phyloP scores from a whole-genome alignment of 2,797 vertebrate species.

The Notamacropus eugenii region DNA sequence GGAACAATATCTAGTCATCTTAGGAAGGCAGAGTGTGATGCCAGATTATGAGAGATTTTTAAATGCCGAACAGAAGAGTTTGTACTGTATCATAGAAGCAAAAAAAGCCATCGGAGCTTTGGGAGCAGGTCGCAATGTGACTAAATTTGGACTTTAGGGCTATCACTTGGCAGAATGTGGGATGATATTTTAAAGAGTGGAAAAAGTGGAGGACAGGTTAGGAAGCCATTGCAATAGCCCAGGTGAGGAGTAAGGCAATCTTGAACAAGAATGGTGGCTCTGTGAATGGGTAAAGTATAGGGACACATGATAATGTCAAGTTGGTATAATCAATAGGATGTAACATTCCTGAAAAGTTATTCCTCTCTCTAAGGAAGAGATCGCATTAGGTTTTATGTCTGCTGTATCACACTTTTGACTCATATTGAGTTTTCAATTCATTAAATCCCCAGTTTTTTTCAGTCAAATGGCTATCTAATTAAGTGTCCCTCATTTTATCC shows the following conservation, averaged over 20 bases:
- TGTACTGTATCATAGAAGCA: neutral
- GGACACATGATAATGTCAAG: neutral
- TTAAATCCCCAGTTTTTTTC: neutral
- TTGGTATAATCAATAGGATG: neutral
- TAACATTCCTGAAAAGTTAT: neutral
- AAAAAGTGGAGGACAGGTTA: neutral
- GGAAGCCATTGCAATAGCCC: neutral
- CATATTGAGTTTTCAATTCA: neutral
- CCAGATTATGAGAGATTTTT: neutral
- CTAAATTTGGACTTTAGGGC: neutral
- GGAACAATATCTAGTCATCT: neutral
- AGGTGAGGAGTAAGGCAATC: neutral
- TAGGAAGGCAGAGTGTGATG: neutral
- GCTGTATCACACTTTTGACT: neutral
- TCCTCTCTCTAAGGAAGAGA: neutral
- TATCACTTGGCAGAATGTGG: neutral
- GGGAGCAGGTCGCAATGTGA: neutral
- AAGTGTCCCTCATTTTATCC: neutral
- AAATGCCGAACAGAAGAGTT: neutral
- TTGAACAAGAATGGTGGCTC: neutral
- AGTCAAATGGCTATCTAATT: neutral
- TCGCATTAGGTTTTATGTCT: neutral
- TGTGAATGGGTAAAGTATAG: neutral
- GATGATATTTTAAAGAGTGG: neutral
- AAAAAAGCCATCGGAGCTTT: neutral